phyloP scores from a whole-genome alignment of 2,113 vertebrate genomes.

The Serilophus lunatus region DNA sequence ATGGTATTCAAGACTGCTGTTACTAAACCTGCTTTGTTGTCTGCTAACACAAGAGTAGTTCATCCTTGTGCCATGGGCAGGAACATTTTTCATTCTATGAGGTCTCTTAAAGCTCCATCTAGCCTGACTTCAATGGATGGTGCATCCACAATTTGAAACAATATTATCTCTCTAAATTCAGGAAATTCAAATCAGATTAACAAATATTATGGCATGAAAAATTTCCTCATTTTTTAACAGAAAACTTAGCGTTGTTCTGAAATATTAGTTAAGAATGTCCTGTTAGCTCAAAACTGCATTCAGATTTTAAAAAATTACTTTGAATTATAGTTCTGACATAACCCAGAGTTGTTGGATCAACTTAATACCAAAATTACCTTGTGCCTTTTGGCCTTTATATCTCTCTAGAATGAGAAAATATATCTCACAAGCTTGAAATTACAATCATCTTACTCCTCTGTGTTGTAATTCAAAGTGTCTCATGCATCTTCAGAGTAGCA shows the following conservation, averaged over 20 bases:
- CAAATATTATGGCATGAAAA: background rate
- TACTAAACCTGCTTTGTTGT: background rate
- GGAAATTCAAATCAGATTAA: background rate
- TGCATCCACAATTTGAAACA: background rate
- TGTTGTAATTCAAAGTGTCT: background rate
- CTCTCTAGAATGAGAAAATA: background rate
- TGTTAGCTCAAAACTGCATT: background rate
- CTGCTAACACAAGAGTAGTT: background rate
- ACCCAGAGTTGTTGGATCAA: background rate
- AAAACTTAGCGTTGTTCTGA: background rate
- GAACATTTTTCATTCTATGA: background rate
- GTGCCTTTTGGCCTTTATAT: background rate
- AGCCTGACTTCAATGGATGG: background rate
- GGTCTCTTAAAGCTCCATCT: background rate
- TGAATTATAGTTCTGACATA: background rate
- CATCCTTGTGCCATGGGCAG: background rate
- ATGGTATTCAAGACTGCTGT: background rate
- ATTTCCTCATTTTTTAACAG: background rate
- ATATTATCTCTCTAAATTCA: background rate
- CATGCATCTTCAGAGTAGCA: background rate
- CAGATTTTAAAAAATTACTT: background rate
- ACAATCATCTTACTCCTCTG: background rate
- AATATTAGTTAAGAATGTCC: background rate
- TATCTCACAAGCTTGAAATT: background rate
- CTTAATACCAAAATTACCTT: background rate